Conservation (phyloP, 1,140 invertebrate species). For the Charaxes varanes region DNA sequence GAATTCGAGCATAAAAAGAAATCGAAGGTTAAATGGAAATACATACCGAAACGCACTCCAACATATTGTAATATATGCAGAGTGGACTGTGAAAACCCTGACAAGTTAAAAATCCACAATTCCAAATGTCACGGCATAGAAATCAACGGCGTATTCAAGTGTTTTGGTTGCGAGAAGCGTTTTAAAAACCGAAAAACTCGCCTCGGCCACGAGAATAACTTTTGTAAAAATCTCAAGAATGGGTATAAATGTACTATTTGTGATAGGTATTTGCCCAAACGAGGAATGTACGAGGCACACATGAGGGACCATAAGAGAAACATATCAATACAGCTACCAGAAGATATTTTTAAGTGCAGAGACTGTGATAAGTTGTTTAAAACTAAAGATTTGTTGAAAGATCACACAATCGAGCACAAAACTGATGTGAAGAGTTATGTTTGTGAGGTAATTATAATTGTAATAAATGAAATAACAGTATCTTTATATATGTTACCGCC, state of each 20-base stretch:
- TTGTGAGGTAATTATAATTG: conserved; percentile 46
- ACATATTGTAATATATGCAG: conserved; percentile 52
- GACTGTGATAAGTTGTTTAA: conserved; percentile 41
- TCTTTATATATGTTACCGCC: too few relatives aligned
- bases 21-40: conserved; percentile 28
- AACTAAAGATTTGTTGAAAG: conserved; percentile 32
- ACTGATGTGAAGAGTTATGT: conserved; percentile 42
- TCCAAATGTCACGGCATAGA: conserved; percentile 44
- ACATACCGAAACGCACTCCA: conserved; percentile 31
- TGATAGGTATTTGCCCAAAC: conserved; percentile 36
- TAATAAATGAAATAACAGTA: too few relatives aligned
- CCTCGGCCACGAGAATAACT: conserved; percentile 43
- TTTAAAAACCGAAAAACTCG: conserved; percentile 43
- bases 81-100: conserved; percentile 29
- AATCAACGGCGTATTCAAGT: conserved; percentile 38
- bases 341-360: conserved; percentile 48
- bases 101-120: conserved; percentile 39
- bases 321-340: conserved; percentile 27
- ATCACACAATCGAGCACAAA: conserved; percentile 37
- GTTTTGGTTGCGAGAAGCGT: conserved; percentile 54
- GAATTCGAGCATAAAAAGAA: conserved; percentile 6
- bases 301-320: conserved; percentile 46
- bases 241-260: conserved; percentile 52
- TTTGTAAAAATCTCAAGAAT: conserved; percentile 53
- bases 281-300: conserved; percentile 45